phyloP scores from a whole-genome alignment of 2,888 invertebrate species.

The Deilephila elpenor region DNA sequence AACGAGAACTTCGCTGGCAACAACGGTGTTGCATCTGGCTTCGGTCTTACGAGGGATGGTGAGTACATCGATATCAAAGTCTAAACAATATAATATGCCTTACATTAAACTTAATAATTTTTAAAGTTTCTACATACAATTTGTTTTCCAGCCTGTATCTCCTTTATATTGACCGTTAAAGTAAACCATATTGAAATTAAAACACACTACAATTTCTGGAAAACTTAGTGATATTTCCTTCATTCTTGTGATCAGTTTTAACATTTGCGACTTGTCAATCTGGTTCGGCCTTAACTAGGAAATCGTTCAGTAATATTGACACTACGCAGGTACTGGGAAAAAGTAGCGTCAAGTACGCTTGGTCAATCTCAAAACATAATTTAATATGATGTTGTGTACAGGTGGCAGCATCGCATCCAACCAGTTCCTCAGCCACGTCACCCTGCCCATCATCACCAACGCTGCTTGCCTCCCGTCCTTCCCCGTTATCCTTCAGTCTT shows the following conservation, averaged over 20 bases:
- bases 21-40: not conserved
- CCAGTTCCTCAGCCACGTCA: constrained; percentile 52
- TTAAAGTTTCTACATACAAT: no score
- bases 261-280: no score
- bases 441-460: constrained; percentile 52
- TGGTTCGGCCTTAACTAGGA: not conserved
- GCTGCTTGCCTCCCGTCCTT: constrained; percentile 46
- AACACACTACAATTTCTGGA: no score
- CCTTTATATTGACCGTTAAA: no score
- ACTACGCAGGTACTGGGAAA: not conserved
- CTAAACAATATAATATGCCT: no score
- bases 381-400: constrained; percentile 43
- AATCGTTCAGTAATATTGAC: not conserved
- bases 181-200: no score
- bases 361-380: not conserved
- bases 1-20: not conserved
- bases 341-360: not conserved
- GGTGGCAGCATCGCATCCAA: constrained; percentile 41
- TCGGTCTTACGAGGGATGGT: constrained; percentile 12
- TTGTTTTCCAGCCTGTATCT: no score
- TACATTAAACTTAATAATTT: no score
- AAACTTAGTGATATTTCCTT: no score
- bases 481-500: constrained; percentile 46
- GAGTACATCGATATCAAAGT: not conserved
- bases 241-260: no score